Evolutionary conservation across 2,113 vertebrate genomes (phyloP).

Genomic region (Numenius arquata): DNA sequence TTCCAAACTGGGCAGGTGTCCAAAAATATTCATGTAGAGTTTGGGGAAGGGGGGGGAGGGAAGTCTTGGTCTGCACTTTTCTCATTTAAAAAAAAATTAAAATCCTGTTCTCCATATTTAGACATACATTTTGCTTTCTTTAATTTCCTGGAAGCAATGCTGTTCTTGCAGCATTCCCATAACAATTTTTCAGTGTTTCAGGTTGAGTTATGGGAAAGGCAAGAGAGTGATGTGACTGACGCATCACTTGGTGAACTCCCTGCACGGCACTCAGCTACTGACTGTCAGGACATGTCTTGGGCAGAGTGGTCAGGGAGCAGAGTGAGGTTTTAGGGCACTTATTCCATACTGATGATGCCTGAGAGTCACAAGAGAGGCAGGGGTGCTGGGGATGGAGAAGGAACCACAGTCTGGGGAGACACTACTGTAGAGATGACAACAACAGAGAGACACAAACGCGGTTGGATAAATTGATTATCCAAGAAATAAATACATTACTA

Average conservation of each 20-base stretch:
- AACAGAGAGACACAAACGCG: not conserved
- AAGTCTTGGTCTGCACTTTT: not conserved
- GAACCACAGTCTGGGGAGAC: not conserved
- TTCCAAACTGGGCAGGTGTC: not conserved
- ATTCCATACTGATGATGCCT: not conserved
- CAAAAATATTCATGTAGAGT: not conserved
- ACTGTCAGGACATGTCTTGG: not conserved
- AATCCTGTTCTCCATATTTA: not conserved
- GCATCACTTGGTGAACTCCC: not conserved
- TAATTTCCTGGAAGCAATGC: not conserved
- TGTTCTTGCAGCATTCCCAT: not conserved
- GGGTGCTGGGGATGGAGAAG: not conserved
- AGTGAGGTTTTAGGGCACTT: not conserved
- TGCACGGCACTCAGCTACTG: not conserved
- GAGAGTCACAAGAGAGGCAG: not conserved
- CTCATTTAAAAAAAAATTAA: no score
- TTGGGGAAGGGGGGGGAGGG: fast-evolving
- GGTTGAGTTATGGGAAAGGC: not conserved
- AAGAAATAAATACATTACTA: not conserved
- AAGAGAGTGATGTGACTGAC: not conserved
- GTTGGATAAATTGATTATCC: not conserved
- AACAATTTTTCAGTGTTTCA: not conserved
- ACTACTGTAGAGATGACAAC: not conserved
- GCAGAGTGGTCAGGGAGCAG: not conserved
- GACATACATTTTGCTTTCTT: not conserved